Conservation (phyloP, 2,888 invertebrate species). For the Ligdia adustata region DNA sequence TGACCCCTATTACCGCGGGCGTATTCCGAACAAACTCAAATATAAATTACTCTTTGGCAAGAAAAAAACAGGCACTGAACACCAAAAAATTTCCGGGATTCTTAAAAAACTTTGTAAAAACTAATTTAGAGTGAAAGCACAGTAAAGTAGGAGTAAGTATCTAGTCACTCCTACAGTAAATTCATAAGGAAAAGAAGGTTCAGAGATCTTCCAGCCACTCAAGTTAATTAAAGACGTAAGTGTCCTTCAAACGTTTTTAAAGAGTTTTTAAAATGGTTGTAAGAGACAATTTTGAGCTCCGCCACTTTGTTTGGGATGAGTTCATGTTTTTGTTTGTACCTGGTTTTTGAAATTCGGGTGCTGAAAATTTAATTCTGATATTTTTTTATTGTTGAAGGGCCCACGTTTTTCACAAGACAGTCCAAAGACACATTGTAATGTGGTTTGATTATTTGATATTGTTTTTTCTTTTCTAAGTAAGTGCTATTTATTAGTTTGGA, state of each 20-base stretch:
- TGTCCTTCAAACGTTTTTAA: constrained; percentile 25
- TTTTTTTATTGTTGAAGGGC: too few relatives aligned
- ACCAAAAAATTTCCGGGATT: too few relatives aligned
- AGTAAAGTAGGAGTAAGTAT: not conserved
- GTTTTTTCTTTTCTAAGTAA: too few relatives aligned
- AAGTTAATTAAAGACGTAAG: constrained; percentile 57
- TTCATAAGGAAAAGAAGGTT: constrained; percentile 47
- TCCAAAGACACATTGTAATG: too few relatives aligned
- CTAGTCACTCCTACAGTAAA: constrained; percentile 29
- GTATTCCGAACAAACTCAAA: not conserved
- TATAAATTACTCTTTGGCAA: too few relatives aligned
- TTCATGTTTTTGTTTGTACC: constrained; percentile 1
- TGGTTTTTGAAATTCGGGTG: not conserved
- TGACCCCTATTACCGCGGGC: too few relatives aligned
- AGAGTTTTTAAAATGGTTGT: constrained; percentile 8
- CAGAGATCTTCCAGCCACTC: constrained; percentile 1
- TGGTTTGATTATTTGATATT: too few relatives aligned
- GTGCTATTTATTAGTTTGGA: too few relatives aligned
- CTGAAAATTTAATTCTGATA: not conserved
- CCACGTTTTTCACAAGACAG: too few relatives aligned
- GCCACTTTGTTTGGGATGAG: not conserved
- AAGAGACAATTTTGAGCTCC: constrained; percentile 5
- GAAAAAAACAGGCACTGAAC: too few relatives aligned
- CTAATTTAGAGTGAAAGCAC: constrained; percentile 23
- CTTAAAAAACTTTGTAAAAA: constrained; percentile 14